Percentiles rank a stretch among this genome's conserved stretches.
These are phyloP conservation scores for Athalia circularis DNA, from an alignment of 2,888 invertebrate species.

Conservation along the genomic window DNA sequence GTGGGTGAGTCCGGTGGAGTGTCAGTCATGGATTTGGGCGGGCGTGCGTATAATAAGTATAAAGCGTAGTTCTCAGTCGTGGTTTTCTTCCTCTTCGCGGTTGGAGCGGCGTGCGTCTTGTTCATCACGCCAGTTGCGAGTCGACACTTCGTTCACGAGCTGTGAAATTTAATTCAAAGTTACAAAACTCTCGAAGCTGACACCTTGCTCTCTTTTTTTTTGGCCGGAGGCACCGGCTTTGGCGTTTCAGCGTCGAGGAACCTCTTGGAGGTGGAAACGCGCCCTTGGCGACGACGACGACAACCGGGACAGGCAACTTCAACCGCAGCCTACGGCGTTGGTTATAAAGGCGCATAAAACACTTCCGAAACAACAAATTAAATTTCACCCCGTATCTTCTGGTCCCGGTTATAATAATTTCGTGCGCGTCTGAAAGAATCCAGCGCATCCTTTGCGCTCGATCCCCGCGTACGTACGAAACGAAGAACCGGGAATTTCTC, in stretches of 20 bases:
- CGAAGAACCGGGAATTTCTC: slow-evolving; percentile 29
- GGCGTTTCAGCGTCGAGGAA: background rate
- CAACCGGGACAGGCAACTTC: slow-evolving; percentile 19
- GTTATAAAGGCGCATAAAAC: slow-evolving; percentile 50
- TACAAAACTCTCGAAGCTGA: slow-evolving; percentile 46
- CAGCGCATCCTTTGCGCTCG: background rate
- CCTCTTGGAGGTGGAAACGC: slow-evolving; percentile 35
- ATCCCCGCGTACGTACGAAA: background rate
- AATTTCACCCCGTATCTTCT: slow-evolving; percentile 55
- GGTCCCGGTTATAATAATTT: slow-evolving; percentile 15
- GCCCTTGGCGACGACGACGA: slow-evolving; percentile 35
- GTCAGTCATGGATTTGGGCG: slow-evolving; percentile 28
- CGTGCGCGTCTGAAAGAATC: slow-evolving; percentile 15
- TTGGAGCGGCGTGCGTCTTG: slow-evolving; percentile 43
- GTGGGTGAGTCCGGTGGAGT: background rate
- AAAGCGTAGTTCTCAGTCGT: slow-evolving; percentile 20
- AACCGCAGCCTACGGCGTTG: background rate
- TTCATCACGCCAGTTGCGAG: slow-evolving; percentile 43
- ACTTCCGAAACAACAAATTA: slow-evolving; percentile 70
- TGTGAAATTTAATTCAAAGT: slow-evolving; percentile 68
- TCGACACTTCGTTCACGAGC: slow-evolving; percentile 57
- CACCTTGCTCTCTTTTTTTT: slow-evolving; percentile 20
- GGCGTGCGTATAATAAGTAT: slow-evolving; percentile 30
- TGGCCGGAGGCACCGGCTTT: slow-evolving; percentile 21
- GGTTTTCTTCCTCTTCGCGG: slow-evolving; percentile 6